These are phyloP conservation scores for Tenodera sinensis DNA, from an alignment of 2,888 invertebrate species.

Conservation along the genomic window DNA sequence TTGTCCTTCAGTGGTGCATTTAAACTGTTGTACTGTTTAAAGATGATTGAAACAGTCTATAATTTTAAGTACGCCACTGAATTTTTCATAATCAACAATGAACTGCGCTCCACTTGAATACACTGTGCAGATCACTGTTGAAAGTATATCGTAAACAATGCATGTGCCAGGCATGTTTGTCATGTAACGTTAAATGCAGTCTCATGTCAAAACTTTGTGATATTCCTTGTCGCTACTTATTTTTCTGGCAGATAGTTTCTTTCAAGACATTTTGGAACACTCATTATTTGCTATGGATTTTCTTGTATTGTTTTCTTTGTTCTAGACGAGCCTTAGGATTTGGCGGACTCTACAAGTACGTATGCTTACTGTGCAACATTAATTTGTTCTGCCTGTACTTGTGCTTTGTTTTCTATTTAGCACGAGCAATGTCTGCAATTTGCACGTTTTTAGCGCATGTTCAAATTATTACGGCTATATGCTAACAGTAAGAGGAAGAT, in stretches of 20 bases:
- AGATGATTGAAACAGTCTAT: not conserved
- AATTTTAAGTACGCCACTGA: not conserved
- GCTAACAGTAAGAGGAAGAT: not conserved
- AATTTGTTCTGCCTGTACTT: not conserved
- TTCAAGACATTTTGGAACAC: not conserved
- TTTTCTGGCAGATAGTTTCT: not conserved
- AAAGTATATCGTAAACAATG: not conserved
- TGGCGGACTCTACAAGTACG: conserved; percentile 77
- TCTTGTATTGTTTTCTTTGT: conserved; percentile 31
- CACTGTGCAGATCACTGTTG: not conserved
- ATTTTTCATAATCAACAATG: not conserved
- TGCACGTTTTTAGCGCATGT: not conserved
- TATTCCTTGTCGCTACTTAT: not conserved
- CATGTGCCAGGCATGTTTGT: conserved; percentile 6
- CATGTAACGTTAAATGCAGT: not conserved
- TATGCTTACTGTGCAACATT: conserved; percentile 39
- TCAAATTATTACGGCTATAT: not conserved
- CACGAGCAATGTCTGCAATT: not conserved
- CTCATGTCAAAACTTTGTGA: not conserved
- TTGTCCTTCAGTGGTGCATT: not conserved
- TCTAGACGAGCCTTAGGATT: conserved; percentile 69
- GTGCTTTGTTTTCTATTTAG: not conserved
- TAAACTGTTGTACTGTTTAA: not conserved
- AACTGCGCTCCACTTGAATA: not conserved
- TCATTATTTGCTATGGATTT: not conserved